These are phyloP conservation scores for Antedon mediterranea DNA, from an alignment of 53 echinoderm and acorn worm species.

Conservation along the genomic window DNA sequence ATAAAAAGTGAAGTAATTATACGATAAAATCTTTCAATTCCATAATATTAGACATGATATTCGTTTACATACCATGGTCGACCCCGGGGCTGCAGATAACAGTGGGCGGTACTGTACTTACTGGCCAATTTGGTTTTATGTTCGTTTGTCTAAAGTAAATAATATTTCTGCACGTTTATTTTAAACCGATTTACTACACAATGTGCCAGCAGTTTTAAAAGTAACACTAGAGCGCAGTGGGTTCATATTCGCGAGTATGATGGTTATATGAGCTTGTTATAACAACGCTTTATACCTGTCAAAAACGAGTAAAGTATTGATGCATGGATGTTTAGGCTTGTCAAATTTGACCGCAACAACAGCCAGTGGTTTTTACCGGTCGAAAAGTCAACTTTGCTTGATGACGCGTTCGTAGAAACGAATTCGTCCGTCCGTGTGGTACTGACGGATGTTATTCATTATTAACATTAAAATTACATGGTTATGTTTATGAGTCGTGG, in stretches of 20 bases:
- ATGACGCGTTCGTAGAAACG: no score
- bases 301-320: background rate
- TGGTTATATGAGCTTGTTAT: background rate
- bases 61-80: background rate
- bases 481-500: no score
- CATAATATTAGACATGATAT: background rate
- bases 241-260: background rate
- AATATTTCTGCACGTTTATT: background rate
- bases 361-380: background rate
- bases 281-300: background rate
- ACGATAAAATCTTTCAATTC: background rate
- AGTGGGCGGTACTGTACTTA: background rate
- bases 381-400: no score
- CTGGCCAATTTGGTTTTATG: background rate
- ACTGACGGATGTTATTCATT: no score
- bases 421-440: no score
- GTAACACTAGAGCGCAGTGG: background rate
- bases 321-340: background rate
- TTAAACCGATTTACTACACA: background rate
- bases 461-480: no score
- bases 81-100: background rate
- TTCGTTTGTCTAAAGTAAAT: background rate
- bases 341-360: background rate
- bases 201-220: background rate
- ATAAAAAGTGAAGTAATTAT: background rate